Conservation (phyloP, 2,113 vertebrate species). For the Verasper variegatus region DNA sequence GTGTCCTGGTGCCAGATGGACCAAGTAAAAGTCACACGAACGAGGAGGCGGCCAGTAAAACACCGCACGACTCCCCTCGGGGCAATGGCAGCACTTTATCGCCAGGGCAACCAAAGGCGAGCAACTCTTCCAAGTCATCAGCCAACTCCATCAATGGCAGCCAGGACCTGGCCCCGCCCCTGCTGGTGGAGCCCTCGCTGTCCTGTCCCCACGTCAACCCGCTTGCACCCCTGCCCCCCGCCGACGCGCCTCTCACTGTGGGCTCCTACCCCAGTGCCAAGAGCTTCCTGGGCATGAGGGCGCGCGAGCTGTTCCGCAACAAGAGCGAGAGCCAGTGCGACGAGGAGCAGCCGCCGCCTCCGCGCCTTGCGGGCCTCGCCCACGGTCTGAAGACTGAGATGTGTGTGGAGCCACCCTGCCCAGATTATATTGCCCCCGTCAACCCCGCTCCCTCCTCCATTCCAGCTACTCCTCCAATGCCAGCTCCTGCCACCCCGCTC, state of each 20-base stretch:
- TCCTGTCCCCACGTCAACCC: constrained; percentile 56
- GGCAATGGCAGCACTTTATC: constrained; percentile 83
- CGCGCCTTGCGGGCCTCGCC: constrained; percentile 83
- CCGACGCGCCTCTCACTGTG: constrained; percentile 84
- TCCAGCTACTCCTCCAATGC: constrained; percentile 33
- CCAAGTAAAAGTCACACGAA: constrained; percentile 59
- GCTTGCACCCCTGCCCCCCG: constrained; percentile 52
- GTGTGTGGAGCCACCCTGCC: constrained; percentile 80
- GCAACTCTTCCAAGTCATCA: constrained; percentile 58
- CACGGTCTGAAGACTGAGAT: constrained; percentile 90
- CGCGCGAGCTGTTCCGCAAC: constrained; percentile 95
- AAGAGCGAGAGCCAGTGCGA: constrained; percentile 97
- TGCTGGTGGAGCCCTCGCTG: constrained; percentile 82
- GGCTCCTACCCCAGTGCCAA: constrained; percentile 95
- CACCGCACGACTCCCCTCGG: constrained; percentile 77
- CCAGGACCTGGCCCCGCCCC: constrained; percentile 78
- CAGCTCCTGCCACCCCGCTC: constrained; percentile 31
- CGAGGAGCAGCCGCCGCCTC: constrained; percentile 77
- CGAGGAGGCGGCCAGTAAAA: constrained; percentile 41
- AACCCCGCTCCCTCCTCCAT: constrained; percentile 42
- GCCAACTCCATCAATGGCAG: constrained; percentile 83
- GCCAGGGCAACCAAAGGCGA: constrained; percentile 70
- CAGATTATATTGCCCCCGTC: constrained; percentile 33
- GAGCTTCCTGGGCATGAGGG: constrained; percentile 95
- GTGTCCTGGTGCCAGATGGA: constrained; percentile 58